A percentile compares a stretch with the other conserved stretches of the same genome.
These are phyloP conservation scores for Kuschelorhynchus macadamiae DNA, from an alignment of 2,888 invertebrate species.

Conservation along the genomic window DNA sequence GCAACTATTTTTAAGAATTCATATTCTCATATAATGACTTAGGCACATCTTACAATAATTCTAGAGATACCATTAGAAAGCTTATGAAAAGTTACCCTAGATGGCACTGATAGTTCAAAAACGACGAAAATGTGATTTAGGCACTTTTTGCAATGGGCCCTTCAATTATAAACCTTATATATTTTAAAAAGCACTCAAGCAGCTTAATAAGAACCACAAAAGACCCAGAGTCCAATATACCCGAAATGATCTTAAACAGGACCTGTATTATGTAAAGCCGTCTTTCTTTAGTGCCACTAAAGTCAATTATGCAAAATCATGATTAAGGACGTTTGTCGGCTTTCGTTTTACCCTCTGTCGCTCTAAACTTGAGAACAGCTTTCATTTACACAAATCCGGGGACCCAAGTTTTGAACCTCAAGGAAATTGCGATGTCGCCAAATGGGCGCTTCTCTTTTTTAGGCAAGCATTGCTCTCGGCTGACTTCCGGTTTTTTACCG, in stretches of 20 bases:
- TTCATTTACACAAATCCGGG: constrained; percentile 43
- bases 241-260: constrained; percentile 4
- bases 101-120: too few species aligned
- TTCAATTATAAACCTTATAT: too few species aligned
- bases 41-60: too few species aligned
- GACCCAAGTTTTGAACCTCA: constrained; percentile 30
- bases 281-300: constrained; percentile 36
- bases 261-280: constrained; percentile 22
- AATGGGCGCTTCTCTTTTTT: constrained; percentile 32
- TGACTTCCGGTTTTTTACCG: too few species aligned
- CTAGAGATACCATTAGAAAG: too few species aligned
- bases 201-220: not conserved
- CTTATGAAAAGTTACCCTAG: too few species aligned
- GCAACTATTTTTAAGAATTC: too few species aligned
- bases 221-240: not conserved
- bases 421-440: constrained; percentile 34
- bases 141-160: too few species aligned
- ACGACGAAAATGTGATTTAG: too few species aligned
- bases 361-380: constrained; percentile 37
- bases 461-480: too few species aligned
- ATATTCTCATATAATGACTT: too few species aligned
- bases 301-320: constrained; percentile 48
- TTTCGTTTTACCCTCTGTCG: constrained; percentile 41
- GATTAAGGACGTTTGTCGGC: constrained; percentile 45
- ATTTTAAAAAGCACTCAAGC: too few species aligned